phyloP scores from a whole-genome alignment of 1,140 invertebrate species.

The Nephila pilipes region DNA sequence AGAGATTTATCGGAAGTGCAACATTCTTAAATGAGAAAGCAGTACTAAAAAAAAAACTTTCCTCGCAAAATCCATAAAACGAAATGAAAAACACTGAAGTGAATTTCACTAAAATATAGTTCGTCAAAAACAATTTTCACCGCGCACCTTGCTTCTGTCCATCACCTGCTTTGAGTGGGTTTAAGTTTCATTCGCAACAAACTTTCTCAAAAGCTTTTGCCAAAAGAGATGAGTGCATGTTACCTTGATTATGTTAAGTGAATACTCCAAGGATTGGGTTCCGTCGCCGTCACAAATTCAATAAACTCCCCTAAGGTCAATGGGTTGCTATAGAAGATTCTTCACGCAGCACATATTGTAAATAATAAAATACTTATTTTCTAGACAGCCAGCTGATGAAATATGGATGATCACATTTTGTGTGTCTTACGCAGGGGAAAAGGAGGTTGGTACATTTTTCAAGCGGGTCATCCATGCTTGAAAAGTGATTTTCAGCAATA shows the following conservation, averaged over 20 bases:
- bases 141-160: background rate
- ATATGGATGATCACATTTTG: slow-evolving; percentile 40
- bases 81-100: no score
- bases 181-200: background rate
- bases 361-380: slow-evolving; percentile 58
- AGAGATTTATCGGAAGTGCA: no score
- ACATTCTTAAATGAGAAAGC: no score
- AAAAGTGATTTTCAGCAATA: slow-evolving; percentile 19
- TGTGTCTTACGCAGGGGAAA: background rate
- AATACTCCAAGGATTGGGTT: background rate
- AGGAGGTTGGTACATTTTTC: background rate
- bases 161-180: background rate
- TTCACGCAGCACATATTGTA: slow-evolving; percentile 22
- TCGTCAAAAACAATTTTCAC: background rate
- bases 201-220: slow-evolving; percentile 21
- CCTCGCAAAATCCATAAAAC: no score
- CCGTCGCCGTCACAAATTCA: slow-evolving; percentile 31
- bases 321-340: background rate
- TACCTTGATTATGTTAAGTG: slow-evolving; percentile 4
- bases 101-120: no score
- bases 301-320: slow-evolving; percentile 37
- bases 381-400: slow-evolving; percentile 25
- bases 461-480: background rate
- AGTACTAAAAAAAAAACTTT: no score
- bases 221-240: background rate